These are phyloP conservation scores for Eupithecia centaureata DNA, from an alignment of 2,888 invertebrate genomes.

Conservation along the genomic window DNA sequence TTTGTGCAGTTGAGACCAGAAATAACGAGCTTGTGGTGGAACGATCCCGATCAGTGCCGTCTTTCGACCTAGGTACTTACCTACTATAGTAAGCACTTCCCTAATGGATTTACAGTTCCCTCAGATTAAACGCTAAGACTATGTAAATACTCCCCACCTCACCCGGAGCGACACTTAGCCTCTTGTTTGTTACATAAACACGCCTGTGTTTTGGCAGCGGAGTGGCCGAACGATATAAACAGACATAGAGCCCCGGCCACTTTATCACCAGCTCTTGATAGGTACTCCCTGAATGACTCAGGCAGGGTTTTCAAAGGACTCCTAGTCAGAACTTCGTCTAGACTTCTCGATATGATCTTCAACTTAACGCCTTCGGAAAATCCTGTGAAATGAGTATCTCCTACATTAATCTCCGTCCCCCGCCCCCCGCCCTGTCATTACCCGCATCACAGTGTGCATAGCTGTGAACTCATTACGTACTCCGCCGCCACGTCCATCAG, in stretches of 20 bases:
- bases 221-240: not conserved
- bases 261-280: not conserved
- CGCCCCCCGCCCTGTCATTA: not conserved
- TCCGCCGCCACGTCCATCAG: not conserved
- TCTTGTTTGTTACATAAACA: not conserved
- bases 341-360: not conserved
- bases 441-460: not conserved
- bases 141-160: not conserved
- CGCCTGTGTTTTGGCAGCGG: not conserved
- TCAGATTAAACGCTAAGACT: not conserved
- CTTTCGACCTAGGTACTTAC: not conserved
- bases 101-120: not conserved
- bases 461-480: constrained; percentile 4
- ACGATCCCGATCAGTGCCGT: not conserved
- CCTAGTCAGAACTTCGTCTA: not conserved
- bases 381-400: not conserved
- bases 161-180: not conserved
- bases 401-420: not conserved
- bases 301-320: not conserved
- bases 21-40: constrained; percentile 8
- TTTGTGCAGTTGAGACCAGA: constrained; percentile 18
- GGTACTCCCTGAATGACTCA: not conserved
- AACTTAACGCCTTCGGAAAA: not conserved
- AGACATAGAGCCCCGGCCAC: not conserved
- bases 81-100: not conserved